Conservation (phyloP, 1,140 invertebrate genomes). For the Drosophila rhopaloa region DNA sequence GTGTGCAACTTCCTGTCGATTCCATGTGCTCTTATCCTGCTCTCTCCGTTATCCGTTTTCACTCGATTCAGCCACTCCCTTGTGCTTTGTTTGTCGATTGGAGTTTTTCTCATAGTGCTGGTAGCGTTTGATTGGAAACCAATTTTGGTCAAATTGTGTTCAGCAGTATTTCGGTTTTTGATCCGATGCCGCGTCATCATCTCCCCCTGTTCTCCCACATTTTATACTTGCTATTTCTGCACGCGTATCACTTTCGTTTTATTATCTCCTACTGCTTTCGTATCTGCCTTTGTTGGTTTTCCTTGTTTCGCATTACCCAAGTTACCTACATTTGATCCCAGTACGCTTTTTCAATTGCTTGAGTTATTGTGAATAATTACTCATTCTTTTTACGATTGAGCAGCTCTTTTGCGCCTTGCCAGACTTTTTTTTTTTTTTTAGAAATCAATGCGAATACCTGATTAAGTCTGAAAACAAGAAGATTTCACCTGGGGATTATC, state of each 20-base stretch:
- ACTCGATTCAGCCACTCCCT: slow-evolving; percentile 62
- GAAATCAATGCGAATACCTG: slow-evolving; percentile 11
- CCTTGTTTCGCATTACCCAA: slow-evolving; percentile 20
- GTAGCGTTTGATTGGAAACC: slow-evolving; percentile 19
- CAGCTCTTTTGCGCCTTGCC: slow-evolving; percentile 61
- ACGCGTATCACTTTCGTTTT: slow-evolving; percentile 72
- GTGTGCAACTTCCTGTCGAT: slow-evolving; percentile 73
- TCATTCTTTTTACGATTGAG: slow-evolving; percentile 33
- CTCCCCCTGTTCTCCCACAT: slow-evolving; percentile 16
- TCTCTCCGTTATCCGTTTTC: slow-evolving; percentile 24
- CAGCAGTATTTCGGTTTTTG: neutral
- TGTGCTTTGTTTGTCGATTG: slow-evolving; percentile 42
- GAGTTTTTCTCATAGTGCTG: neutral
- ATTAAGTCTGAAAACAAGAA: neutral
- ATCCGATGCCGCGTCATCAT: slow-evolving; percentile 45
- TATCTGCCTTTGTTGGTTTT: slow-evolving; percentile 26
- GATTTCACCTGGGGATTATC: slow-evolving; percentile 56
- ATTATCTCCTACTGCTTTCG: slow-evolving; percentile 28
- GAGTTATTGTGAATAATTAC: slow-evolving; percentile 17
- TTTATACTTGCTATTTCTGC: slow-evolving; percentile 44
- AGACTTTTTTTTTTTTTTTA: slow-evolving; percentile 44
- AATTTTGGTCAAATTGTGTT: slow-evolving; percentile 25
- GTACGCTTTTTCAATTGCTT: slow-evolving; percentile 24
- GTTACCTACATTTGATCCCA: slow-evolving; percentile 49
- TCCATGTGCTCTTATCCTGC: slow-evolving; percentile 63